Evolutionary conservation across 2,888 invertebrate genomes (phyloP).

Genomic region (Lasioglossum leucozonium): DNA sequence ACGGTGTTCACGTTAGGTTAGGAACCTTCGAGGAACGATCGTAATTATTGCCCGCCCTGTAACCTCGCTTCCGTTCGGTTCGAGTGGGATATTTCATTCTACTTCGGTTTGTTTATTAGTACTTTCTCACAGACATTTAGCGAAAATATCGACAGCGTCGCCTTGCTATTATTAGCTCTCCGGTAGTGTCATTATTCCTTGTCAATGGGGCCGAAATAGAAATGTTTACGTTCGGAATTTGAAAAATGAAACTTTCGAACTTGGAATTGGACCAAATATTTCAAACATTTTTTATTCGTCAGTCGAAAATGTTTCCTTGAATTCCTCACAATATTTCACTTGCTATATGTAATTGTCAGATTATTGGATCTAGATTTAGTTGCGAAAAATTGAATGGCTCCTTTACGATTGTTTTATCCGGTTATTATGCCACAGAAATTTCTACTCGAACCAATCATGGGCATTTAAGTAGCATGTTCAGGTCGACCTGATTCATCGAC

Average conservation of each 20-base stretch:
- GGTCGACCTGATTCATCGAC: not conserved
- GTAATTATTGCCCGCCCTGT: conserved; percentile 8
- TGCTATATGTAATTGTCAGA: not conserved
- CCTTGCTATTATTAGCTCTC: not conserved
- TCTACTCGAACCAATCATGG: not conserved
- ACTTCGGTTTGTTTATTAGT: not conserved
- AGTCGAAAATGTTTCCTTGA: not conserved
- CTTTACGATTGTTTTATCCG: not conserved
- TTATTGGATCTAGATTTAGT: not conserved
- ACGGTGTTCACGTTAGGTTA: conserved; percentile 40
- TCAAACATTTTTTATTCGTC: not conserved
- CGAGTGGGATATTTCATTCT: not conserved
- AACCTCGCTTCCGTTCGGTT: not conserved
- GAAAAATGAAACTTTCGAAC: not conserved
- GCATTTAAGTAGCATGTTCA: not conserved
- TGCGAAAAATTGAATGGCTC: not conserved
- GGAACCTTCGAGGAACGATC: not conserved
- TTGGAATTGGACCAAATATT: not conserved
- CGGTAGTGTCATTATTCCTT: not conserved
- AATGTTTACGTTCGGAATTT: not conserved
- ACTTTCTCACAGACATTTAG: not conserved
- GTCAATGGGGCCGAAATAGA: not conserved
- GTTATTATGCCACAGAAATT: not conserved
- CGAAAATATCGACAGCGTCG: not conserved
- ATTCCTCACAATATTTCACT: not conserved